phyloP scores from a whole-genome alignment of 2,888 invertebrate species.

The Druceiella hillmani region DNA sequence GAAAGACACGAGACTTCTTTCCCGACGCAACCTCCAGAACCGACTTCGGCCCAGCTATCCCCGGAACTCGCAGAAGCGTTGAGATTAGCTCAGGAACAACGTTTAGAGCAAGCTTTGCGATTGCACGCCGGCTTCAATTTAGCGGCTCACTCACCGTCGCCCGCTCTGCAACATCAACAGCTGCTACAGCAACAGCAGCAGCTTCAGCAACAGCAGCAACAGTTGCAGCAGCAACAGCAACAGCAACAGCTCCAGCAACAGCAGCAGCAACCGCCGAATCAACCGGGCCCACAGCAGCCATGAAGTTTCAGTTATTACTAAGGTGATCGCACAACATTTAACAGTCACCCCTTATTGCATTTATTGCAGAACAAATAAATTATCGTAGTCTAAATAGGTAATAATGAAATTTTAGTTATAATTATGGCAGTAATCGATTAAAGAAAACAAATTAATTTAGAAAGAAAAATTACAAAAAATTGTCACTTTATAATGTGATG shows the following conservation, averaged over 20 bases:
- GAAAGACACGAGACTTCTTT: conserved; percentile 50
- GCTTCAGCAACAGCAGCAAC: conserved; percentile 27
- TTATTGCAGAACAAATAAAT: not conserved
- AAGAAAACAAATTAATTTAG: conserved; percentile 7
- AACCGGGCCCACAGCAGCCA: conserved; percentile 53
- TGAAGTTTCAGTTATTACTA: conserved; percentile 81
- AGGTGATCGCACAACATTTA: conserved; percentile 36
- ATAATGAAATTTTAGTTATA: too few relatives aligned
- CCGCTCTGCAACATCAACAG: conserved; percentile 41
- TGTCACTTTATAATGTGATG: conserved; percentile 20
- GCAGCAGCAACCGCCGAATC: conserved; percentile 32
- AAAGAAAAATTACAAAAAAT: conserved; percentile 27
- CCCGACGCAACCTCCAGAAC: conserved; percentile 38
- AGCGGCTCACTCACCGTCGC: conserved; percentile 28
- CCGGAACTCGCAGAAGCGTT: conserved; percentile 68
- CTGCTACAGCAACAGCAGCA: conserved; percentile 36
- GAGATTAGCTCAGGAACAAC: conserved; percentile 68
- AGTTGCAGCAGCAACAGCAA: conserved; percentile 5
- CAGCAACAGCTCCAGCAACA: conserved; percentile 30
- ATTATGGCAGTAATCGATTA: conserved; percentile 4
- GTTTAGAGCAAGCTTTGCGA: conserved; percentile 76
- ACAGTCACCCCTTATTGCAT: conserved; percentile 1
- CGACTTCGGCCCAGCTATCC: conserved; percentile 50
- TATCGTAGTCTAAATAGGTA: conserved; percentile 7
- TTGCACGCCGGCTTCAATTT: conserved; percentile 74